Conservation (phyloP, 2,113 vertebrate species). For the Brachyhypopomus gauderio region DNA sequence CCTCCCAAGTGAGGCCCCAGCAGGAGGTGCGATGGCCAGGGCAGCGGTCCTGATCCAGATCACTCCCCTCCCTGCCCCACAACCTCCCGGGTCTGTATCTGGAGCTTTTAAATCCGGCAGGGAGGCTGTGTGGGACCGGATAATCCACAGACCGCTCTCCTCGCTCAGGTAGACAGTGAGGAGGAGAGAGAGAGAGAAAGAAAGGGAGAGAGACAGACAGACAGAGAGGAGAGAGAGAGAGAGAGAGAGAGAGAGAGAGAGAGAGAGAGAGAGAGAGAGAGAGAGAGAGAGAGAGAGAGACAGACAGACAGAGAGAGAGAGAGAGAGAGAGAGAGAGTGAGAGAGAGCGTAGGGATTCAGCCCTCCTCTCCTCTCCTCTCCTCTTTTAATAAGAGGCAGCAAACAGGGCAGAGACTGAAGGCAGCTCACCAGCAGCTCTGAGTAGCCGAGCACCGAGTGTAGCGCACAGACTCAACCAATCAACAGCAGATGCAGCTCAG, state of each 20-base stretch:
- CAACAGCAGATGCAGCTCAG: conserved; percentile 55
- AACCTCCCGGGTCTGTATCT: neutral
- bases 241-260: conserved; percentile 23
- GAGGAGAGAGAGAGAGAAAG: conserved; percentile 27
- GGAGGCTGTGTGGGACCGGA: neutral
- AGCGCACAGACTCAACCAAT: conserved; percentile 68
- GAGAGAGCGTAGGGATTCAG: conserved; percentile 36
- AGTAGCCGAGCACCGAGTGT: conserved; percentile 52
- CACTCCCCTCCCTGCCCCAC: neutral
- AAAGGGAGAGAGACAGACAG: conserved; percentile 32
- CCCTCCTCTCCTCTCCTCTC: conserved; percentile 63
- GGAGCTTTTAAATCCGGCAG: conserved; percentile 17
- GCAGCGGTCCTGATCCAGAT: neutral
- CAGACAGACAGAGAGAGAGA: conserved; percentile 17
- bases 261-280: conserved; percentile 35
- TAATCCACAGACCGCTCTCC: neutral
- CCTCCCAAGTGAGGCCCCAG: too few relatives aligned
- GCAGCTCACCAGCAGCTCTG: conserved; percentile 42
- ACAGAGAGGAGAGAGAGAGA: conserved; percentile 16
- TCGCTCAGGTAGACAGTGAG: neutral
- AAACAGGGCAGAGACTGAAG: conserved; percentile 54
- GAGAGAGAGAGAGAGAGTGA: conserved; percentile 22
- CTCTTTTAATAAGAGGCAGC: conserved; percentile 72
- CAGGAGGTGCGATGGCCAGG: too few relatives aligned
- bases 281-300: conserved; percentile 33